Conservation (phyloP, 2,797 vertebrate species). For the Antrozous pallidus region DNA sequence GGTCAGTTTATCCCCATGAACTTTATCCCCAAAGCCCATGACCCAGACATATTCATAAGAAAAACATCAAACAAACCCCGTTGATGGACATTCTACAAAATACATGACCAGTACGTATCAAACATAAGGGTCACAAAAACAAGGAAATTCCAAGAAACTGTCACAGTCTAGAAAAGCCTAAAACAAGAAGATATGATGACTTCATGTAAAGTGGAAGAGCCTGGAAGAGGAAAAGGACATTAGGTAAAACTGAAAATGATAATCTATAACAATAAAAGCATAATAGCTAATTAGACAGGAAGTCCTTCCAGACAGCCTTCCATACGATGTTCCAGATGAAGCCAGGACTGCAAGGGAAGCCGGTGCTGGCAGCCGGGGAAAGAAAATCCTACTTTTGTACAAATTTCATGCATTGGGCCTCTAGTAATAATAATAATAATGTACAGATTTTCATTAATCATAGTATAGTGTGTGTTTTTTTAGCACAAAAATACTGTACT, state of each 20-base stretch:
- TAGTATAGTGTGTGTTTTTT: background rate
- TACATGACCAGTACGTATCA: background rate
- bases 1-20: background rate
- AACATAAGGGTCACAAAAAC: background rate
- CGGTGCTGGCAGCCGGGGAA: rapidly evolving
- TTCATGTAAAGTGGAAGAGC: background rate
- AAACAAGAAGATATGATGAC: background rate
- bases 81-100: background rate
- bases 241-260: background rate
- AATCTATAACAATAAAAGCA: background rate
- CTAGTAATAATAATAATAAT: background rate
- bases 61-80: background rate
- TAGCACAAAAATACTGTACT: background rate
- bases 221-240: background rate
- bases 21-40: background rate
- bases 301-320: no score
- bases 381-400: no score
- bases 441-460: background rate
- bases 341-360: no score
- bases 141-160: background rate
- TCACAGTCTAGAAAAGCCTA: background rate
- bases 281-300: no score
- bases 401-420: no score
- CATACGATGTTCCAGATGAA: no score
- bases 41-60: background rate